Evolutionary conservation across 2,888 invertebrate genomes (phyloP), one percentile per base, ranked within the genome.

Genomic region (Hoplodrina blanda): DNA sequence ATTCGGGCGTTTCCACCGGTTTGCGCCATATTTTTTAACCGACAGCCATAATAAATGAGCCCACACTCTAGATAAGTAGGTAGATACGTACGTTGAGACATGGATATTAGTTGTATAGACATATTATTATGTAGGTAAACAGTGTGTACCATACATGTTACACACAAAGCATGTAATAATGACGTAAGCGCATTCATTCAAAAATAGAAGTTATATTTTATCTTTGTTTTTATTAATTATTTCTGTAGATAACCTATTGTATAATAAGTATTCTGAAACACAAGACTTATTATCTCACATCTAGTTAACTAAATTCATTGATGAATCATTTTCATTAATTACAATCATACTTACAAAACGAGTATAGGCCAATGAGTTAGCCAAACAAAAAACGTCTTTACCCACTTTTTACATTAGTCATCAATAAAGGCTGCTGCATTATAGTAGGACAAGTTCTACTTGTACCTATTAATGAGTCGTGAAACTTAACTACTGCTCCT

Each of bases 401-500:
- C 46, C 46, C 17, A 46, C 46, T 46, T 61, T n/a, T 33, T 15
- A 25, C 11, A 79, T 77, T 69, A 76, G 61, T 78, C 81, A 80
- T 44, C 15, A 54, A 49, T 64, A 56, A 80, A 69, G 10, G 2
- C 41, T 63, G 4, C 19, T 37, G 64, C 55, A 50, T 25, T 25
- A 25, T 68, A 53, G 46, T 30, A 57, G 33, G 11, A 44, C 11
- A 13, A 46, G 13, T 46, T 52, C 50, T 77, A 71, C 68, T 59
- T 46, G 46, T 46, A 17, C 46, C 6, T 55, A 74, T 44, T 74
- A 67, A 70, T 62, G 54, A 65, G 68, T 69, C 70, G 70, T 67
- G 57, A 71, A 82, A 78, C 59, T 71, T 68, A 85, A 83, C 69
- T 59, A 75, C 50, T 69, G 37, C 33, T 74, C 57, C 57, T 73